These are phyloP conservation scores for Paramisgurnus dabryanus DNA, from an alignment of 2,113 vertebrate species.

Conservation along the genomic window DNA sequence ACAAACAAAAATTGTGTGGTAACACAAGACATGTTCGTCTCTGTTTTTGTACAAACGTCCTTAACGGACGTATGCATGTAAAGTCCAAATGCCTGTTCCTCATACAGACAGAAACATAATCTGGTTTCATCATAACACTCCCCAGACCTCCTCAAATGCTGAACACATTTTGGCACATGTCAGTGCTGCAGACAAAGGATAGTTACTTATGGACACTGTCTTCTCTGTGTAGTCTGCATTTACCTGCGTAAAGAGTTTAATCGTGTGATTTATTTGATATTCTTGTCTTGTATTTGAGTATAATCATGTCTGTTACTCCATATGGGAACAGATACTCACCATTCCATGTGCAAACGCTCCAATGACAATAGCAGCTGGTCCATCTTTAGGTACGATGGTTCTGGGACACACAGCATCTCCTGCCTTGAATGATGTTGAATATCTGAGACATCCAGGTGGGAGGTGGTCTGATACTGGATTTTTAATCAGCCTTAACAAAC, in stretches of 20 bases:
- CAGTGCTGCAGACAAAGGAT: slow-evolving; percentile 93
- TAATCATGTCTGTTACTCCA: neutral
- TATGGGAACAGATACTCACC: slow-evolving; percentile 70
- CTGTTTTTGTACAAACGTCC: neutral
- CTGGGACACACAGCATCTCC: slow-evolving; percentile 74
- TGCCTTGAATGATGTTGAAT: slow-evolving; percentile 83
- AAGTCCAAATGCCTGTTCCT: neutral
- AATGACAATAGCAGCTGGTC: slow-evolving; percentile 86
- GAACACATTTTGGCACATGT: slow-evolving; percentile 95
- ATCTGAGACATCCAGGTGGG: slow-evolving; percentile 88
- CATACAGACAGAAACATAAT: neutral
- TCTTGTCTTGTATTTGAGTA: too few species aligned
- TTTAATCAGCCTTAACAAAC: slow-evolving; percentile 92
- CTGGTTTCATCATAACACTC: slow-evolving; percentile 77
- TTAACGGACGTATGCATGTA: neutral
- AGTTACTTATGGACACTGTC: slow-evolving; percentile 92
- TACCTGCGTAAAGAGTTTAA: slow-evolving; percentile 69
- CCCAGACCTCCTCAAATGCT: slow-evolving; percentile 95
- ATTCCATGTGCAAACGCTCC: slow-evolving; percentile 95
- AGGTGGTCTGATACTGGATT: slow-evolving; percentile 94
- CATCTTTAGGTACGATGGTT: slow-evolving; percentile 78
- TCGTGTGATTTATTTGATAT: too few species aligned
- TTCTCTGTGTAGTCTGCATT: slow-evolving; percentile 91
- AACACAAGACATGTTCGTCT: neutral
- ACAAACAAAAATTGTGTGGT: neutral